phyloP scores from a whole-genome alignment of 2,888 invertebrate genomes.

The Linhomoeus sp. region DNA sequence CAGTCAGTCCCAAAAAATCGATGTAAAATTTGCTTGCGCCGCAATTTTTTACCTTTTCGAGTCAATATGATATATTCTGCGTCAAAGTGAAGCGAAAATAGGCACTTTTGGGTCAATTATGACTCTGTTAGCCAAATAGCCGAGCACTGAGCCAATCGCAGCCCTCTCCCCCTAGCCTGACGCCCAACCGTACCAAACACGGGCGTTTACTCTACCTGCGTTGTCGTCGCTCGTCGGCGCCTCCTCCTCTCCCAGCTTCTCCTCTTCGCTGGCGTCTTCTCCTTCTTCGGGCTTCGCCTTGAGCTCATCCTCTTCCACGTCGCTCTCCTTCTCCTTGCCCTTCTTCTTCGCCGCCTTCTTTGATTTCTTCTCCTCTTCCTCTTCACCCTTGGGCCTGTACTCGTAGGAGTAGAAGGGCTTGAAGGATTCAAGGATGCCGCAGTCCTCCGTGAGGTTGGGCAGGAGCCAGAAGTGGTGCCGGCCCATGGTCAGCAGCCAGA shows the following conservation, averaged over 20 bases:
- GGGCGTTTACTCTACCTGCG: too few species aligned
- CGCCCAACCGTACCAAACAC: too few species aligned
- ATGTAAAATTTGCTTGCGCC: too few species aligned
- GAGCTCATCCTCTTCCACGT: conserved; percentile 6
- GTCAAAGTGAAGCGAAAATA: too few species aligned
- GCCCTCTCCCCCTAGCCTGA: too few species aligned
- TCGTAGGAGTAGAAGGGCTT: conserved; percentile 59
- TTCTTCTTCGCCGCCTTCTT: conserved; percentile 3
- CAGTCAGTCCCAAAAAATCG: too few species aligned
- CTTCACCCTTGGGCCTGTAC: conserved; percentile 9
- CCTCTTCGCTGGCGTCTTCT: neutral
- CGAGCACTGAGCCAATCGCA: too few species aligned
- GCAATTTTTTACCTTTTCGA: too few species aligned
- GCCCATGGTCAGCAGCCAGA: conserved; percentile 70
- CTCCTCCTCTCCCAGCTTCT: neutral
- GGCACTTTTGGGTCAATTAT: too few species aligned
- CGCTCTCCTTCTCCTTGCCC: conserved; percentile 6
- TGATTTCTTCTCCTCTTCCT: conserved; percentile 4
- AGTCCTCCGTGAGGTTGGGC: conserved; percentile 97
- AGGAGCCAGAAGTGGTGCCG: conserved; percentile 88
- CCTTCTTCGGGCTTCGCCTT: neutral
- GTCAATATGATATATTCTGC: too few species aligned
- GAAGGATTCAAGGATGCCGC: conserved; percentile 94
- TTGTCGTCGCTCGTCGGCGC: too few species aligned
- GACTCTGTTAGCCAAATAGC: too few species aligned